phyloP scores from a whole-genome alignment of 2,797 vertebrate genomes.

The Anniella stebbinsi region DNA sequence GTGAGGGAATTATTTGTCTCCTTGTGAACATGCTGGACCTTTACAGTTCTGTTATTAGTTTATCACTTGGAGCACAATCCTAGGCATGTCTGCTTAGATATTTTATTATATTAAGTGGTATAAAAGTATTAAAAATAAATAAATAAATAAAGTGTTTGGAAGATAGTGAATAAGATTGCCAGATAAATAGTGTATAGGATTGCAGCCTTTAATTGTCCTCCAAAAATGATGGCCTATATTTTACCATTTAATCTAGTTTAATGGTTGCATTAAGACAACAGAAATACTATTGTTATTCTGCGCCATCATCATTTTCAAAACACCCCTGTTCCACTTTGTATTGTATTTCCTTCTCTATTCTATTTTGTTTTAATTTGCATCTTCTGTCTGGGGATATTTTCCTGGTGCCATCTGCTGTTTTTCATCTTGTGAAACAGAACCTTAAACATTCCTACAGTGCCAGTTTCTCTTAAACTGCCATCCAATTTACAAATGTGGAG shows the following conservation, averaged over 20 bases:
- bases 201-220: background rate
- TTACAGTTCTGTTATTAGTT: background rate
- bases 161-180: background rate
- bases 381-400: constrained; percentile 58
- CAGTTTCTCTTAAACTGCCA: constrained; percentile 22
- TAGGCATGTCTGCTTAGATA: background rate
- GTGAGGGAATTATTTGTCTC: background rate
- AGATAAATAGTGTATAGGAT: background rate
- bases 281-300: background rate
- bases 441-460: constrained; percentile 30
- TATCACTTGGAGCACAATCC: background rate
- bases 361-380: constrained; percentile 53
- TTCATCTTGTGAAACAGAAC: constrained; percentile 12
- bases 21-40: background rate
- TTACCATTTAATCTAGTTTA: constrained; percentile 52
- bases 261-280: constrained; percentile 23
- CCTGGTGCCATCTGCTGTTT: constrained; percentile 40
- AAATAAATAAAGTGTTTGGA: background rate
- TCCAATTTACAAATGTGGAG: constrained; percentile 40
- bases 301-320: constrained; percentile 47
- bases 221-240: background rate
- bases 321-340: constrained; percentile 43
- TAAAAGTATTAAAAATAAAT: too few species aligned
- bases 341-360: constrained; percentile 48
- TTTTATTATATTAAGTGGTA: background rate